Evolutionary conservation across 2,888 invertebrate species (phyloP).

Genomic region (Hydriomena furcata): DNA sequence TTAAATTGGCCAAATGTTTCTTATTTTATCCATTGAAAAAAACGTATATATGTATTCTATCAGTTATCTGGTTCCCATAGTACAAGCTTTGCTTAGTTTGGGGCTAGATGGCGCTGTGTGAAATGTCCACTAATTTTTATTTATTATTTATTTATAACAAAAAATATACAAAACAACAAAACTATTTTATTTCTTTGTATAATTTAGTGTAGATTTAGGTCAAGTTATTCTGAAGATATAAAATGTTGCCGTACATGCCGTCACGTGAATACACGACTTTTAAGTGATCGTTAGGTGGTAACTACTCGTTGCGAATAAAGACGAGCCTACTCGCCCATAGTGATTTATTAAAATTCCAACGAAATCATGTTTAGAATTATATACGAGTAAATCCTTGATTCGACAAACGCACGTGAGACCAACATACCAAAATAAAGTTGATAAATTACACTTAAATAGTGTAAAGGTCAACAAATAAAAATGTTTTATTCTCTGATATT

Average conservation of each 20-base stretch:
- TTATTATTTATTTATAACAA: too few relatives aligned
- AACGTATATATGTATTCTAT: too few relatives aligned
- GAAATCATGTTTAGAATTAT: constrained; percentile 32
- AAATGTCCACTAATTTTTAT: too few relatives aligned
- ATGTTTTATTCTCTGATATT: constrained; percentile 13
- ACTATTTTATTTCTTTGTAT: too few relatives aligned
- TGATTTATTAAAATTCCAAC: constrained; percentile 36
- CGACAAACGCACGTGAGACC: constrained; percentile 22
- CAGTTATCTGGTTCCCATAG: too few relatives aligned
- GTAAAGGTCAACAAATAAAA: constrained; percentile 33
- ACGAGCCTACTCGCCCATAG: constrained; percentile 20
- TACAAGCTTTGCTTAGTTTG: too few relatives aligned
- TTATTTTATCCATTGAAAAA: too few relatives aligned
- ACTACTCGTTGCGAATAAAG: constrained; percentile 14
- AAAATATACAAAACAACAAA: too few relatives aligned
- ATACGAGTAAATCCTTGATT: constrained; percentile 29
- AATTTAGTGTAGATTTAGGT: too few relatives aligned
- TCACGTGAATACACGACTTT: not conserved
- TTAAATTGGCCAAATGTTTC: too few relatives aligned
- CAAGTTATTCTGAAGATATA: too few relatives aligned
- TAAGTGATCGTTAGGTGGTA: constrained; percentile 9
- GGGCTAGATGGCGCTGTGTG: too few relatives aligned
- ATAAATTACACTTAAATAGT: constrained; percentile 29
- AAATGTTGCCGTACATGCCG: not conserved
- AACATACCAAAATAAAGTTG: constrained; percentile 33